Base-by-base conservation (phyloP, 2,888 invertebrate genomes). In the Pachycephus smyrnensis region DNA sequence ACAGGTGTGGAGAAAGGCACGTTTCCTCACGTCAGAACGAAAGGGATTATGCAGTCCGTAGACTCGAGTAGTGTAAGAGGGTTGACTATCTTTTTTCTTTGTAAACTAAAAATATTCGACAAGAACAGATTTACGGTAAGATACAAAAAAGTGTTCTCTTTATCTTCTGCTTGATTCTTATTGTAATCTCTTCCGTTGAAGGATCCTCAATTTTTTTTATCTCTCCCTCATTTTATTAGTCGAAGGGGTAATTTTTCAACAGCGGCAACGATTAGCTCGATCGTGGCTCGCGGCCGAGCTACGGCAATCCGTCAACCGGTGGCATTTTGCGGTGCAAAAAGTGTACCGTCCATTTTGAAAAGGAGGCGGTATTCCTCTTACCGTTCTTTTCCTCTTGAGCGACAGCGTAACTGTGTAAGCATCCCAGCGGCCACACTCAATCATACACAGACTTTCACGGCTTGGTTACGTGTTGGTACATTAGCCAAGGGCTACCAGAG, bases 361-460 rank as follows among this genome's bases (percentile, higher is more conserved):
- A 71, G 71, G 31, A 33, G 71, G 71, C 71, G 71, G 31, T 71
- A 33, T 33, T 32, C 76, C 36, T 55, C 40, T 77, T 76, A 77
- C 80, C 75, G 79, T 79, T 69, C 77, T 77, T 76, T 79, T 76
- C 68, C 76, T 76, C 76, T 75, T 79, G 79, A 82, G 82, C 81
- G 82, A 84, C 80, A 83, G 82, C 80, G 82, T 80, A 79, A 81
- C 83, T 82, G 83, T 82, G 84, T 79, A 84, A 84, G 84, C 85
- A 84, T 76, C 79, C 83, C 82, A 76, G 37, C 75, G 84, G 84
- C 86, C 76, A 78, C 82, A 84, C 84, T 86, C 83, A 84, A 84
- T 85, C 84, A 84, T 79, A 76, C 78, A 76, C 81, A 68, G 81
- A 82, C 79, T 79, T 80, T 82, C 80, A 78, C 82, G 79, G 81